Base-by-base conservation (phyloP, 2,797 vertebrate genomes). In the Falco rusticolus region DNA sequence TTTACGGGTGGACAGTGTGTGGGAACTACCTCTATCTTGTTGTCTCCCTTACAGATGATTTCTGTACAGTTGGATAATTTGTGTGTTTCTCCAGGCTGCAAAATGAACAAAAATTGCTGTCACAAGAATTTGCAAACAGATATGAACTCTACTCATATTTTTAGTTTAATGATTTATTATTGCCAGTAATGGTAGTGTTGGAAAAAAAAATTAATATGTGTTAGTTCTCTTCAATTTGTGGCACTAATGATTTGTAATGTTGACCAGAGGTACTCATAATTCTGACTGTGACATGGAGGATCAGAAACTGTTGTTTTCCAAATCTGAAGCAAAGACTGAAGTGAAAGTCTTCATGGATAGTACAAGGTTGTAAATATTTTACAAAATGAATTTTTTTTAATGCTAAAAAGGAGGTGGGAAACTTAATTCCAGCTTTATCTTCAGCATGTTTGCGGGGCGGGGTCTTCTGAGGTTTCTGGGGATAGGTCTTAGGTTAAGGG, bases 71-170 rank as follows among this genome's bases (percentile, higher is more conserved):
- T 98, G 50, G 96, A 83, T 76, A 93, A 70, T 15, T 85, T 71
- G 98, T 98, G 98, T 11, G 68, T 96, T 43, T 99, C 98, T 17
- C 98, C 98, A 84, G 96, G 97, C 99, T 99, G 93, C 8, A 75
- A 93, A 92, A 86, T 6, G 8, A 91, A 54, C 19, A 90, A 63
- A 84, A 66, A 12, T 15, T 69, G 22, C 53, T 51, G 41, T 76
- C 26, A 92, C 5, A 41, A 24, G 29, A 71, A 4, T 21, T 39
- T 47, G 16, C 8, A 71, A 53, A 65, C 20, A 59, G 14, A 5
- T 61, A 34, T 15, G n/a, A 82, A 6, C 2, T 29, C 72, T 43
- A 71, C 24, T 11, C 5, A 13, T 48, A 37, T 48, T 61, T 64
- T 61, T 37, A 75, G 17, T 75, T 64, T 26, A 45, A 43, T 31